These are phyloP conservation scores for Patella vulgata DNA, from an alignment of 1,140 invertebrate genomes.

Conservation along the genomic window DNA sequence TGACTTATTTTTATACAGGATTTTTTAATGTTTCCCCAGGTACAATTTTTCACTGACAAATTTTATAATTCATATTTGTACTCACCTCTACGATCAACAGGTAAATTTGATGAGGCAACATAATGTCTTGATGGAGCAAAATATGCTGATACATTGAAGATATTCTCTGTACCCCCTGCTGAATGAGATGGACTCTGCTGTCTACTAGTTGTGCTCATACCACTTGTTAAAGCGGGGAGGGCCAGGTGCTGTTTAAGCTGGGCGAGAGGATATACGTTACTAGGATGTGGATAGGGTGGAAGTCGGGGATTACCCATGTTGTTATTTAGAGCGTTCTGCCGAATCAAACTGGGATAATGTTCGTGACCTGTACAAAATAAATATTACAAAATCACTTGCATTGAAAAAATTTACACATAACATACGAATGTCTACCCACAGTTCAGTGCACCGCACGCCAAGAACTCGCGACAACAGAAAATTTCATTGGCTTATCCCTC, in stretches of 20 bases:
- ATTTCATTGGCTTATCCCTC: too few species aligned
- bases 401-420: too few species aligned
- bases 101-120: conserved; percentile 70
- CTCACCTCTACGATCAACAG: conserved; percentile 61
- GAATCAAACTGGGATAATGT: conserved; percentile 74
- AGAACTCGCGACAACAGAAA: too few species aligned
- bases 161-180: conserved; percentile 39
- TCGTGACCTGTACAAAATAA: conserved; percentile 39
- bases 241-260: conserved; percentile 82
- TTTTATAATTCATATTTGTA: too few species aligned
- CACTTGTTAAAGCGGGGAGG: conserved; percentile 50
- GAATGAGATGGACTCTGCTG: conserved; percentile 70
- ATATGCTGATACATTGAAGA: conserved; percentile 78
- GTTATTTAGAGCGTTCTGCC: conserved; percentile 72
- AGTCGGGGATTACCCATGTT: conserved; percentile 78
- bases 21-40: too few species aligned
- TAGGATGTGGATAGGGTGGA: conserved; percentile 88
- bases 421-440: too few species aligned
- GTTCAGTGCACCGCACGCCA: too few species aligned
- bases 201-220: conserved; percentile 25
- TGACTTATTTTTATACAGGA: too few species aligned
- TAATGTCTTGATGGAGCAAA: conserved; percentile 82
- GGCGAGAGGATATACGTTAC: conserved; percentile 80
- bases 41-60: too few species aligned
- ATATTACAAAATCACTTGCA: too few species aligned